Evolutionary conservation across 64 coral and sea anemone species (phyloP).

Genomic region (Trachythela sp.): DNA sequence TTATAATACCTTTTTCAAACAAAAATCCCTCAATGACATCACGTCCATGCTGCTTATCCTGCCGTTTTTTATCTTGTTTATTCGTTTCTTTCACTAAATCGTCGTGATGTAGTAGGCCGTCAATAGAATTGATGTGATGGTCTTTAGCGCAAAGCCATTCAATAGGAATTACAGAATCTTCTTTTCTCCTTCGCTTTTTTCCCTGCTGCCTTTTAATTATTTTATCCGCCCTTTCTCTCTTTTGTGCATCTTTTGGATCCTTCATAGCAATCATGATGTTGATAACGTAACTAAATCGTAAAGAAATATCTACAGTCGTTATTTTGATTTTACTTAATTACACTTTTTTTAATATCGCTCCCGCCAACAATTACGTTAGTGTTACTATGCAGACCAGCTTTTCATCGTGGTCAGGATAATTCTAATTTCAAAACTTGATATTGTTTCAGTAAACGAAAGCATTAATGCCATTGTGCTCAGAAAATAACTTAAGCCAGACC

Average conservation of each 20-base stretch:
- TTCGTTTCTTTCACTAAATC: constrained; percentile 51
- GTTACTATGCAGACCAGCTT: too few species aligned
- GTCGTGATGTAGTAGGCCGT: constrained; percentile 58
- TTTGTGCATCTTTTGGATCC: constrained; percentile 60
- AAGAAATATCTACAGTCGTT: neutral
- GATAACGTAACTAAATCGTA: constrained; percentile 55
- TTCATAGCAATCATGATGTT: constrained; percentile 60
- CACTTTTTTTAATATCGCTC: too few species aligned
- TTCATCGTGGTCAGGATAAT: too few species aligned
- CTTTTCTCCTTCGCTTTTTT: constrained; percentile 34
- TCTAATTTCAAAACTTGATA: too few species aligned
- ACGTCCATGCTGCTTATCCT: constrained; percentile 29
- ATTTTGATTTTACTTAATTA: too few species aligned
- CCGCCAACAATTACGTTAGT: too few species aligned
- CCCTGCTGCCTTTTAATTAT: constrained; percentile 43
- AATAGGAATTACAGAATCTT: constrained; percentile 49
- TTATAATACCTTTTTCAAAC: constrained; percentile 31
- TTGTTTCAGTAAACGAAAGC: too few species aligned
- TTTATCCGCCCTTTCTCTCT: constrained; percentile 40
- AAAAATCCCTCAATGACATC: constrained; percentile 66
- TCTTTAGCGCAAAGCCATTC: constrained; percentile 69
- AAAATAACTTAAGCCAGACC: too few species aligned
- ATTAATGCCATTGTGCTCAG: too few species aligned
- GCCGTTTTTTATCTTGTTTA: neutral
- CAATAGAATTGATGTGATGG: constrained; percentile 57